Base-by-base conservation (phyloP, 2,797 vertebrate species). In the Parauchenoglanis punctatus region DNA sequence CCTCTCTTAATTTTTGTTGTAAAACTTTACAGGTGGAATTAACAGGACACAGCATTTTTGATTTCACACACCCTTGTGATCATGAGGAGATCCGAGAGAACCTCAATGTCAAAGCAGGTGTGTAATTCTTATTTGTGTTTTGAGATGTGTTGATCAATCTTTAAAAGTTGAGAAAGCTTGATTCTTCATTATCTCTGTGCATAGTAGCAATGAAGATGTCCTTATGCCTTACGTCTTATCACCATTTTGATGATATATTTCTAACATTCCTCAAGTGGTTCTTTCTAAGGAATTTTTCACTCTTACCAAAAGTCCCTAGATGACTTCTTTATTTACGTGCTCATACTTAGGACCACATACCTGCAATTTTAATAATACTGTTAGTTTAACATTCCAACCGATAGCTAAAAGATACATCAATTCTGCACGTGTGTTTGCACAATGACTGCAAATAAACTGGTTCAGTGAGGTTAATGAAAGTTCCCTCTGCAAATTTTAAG, bases 11-110 rank as follows among this genome's bases (percentile, higher is more conserved):
- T 52, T 12, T 23, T 67, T 31, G 46, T 75, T 11, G 0, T 52
- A 7, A 23, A 4, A 15, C 52, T 52, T 81, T 75, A 52, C 89
- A 97, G 97, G 96, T 97, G 90, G 97, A 97, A 86, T 92, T 97
- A 87, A 97, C 95, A 86, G 97, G 97, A 92, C 96, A 97, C 88
- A 97, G 96, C 88, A 97, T 97, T 93, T 97, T 96, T 93, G 97
- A 97, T 91, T 97, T 97, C 91, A 97, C 96, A 89, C 97, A 97
- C 78, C 97, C 97, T 65, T 97, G 97, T 87, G 97, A 97, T 91
- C 97, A 97, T 0, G 96, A 97, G 90, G 97, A 97, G 93, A 97
- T 97, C 83, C 91, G 96, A 89, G 97, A 97, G 91, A 97, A 96
- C 92, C 94, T 97, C 90, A 96, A 93, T 86, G 89, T 96, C 87